Base-by-base conservation (phyloP, 2,888 invertebrate species). In the Pantelozetes paolii region DNA sequence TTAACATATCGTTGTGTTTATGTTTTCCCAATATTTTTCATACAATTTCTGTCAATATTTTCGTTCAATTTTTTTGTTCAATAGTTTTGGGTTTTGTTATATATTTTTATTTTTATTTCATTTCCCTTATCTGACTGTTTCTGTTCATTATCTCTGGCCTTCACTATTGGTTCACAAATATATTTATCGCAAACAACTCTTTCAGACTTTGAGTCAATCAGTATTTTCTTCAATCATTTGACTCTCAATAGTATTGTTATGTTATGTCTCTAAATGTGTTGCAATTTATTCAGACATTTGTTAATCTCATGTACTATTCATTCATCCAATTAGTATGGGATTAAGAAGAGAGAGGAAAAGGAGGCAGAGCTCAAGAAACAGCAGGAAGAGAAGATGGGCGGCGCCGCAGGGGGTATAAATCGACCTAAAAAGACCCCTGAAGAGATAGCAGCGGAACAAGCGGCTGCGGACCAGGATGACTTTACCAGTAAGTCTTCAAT, bases 381-480 rank as follows among this genome's bases (percentile, higher is more conserved):
- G 80, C 92, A 92, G 84, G 92, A 92, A 79, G 92, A 91, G 81
- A 94, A 94, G 84, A 78, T 80, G 74, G 74, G 77, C 20, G 78
- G 77, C 32, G 40, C 71, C 13, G 75, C 74, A 57, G 81, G 82
- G 0, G 78, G 83, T 40, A 86, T 97, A 81, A 97, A 96, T 90
- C 90, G 97, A 84, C 95, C 94, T 88, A 96, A 97, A 87, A 98
- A 98, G 85, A 97, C 97, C 76, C 97, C 97, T 0, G 97, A 96
- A 83, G 97, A 97, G 83, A 85, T 98, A 81, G 97, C 97, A 75
- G 90, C 94, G 64, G 98, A 98, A 84, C 96, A 95, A 67, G 95
- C 95, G 84, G 90, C 91, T 72, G 94, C 91, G 83, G 94, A 94
- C 83, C 91, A 95, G 86, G 94, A 94, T 81, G 94, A 94, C 84